phyloP scores from a whole-genome alignment of 2,797 vertebrate species.

The Xerus rutilus region DNA sequence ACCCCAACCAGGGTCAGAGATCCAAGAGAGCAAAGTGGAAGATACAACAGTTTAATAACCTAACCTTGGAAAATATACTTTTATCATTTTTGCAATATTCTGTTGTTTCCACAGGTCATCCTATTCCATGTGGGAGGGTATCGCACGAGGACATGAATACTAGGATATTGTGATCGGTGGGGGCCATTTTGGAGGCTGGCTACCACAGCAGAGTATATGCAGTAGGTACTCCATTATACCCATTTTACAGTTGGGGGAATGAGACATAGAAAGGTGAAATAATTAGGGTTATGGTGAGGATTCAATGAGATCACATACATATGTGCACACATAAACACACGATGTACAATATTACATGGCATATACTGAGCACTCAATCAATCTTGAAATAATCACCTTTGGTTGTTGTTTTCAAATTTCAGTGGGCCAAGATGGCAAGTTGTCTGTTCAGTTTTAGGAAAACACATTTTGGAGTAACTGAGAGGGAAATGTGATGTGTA shows the following conservation, averaged over 20 bases:
- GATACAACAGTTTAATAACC: neutral
- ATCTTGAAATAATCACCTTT: neutral
- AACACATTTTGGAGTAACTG: neutral
- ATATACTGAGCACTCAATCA: neutral
- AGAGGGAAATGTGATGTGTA: neutral
- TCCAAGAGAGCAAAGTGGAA: neutral
- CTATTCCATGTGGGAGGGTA: neutral
- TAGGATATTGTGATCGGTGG: neutral
- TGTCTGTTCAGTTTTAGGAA: neutral
- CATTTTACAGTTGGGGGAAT: neutral
- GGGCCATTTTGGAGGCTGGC: neutral
- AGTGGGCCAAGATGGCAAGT: neutral
- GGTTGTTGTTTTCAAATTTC: slow-evolving; percentile 43
- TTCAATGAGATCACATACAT: neutral
- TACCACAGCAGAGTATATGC: neutral
- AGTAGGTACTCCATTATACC: neutral
- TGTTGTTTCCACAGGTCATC: neutral
- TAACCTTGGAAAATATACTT: neutral
- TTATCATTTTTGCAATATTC: neutral
- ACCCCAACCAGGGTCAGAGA: neutral
- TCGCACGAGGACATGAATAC: neutral
- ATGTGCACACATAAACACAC: neutral
- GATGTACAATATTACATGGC: neutral
- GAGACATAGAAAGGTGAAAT: neutral
- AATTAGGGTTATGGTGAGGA: neutral